phyloP scores from a whole-genome alignment of 2,113 vertebrate genomes.

The Hirundichthys speculiger region DNA sequence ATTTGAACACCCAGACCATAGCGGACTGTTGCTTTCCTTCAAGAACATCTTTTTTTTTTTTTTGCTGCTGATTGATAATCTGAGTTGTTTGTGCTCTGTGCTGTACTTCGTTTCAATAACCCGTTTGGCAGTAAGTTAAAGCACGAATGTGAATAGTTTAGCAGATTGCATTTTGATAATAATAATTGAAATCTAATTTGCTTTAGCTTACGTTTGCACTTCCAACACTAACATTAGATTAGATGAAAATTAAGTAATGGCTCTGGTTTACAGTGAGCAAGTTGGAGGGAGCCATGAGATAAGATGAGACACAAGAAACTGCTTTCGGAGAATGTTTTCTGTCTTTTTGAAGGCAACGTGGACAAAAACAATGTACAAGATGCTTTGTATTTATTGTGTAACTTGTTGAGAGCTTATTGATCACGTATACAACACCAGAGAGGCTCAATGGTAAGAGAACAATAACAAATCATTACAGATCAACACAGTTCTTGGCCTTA shows the following conservation, averaged over 20 bases:
- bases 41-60: conserved; percentile 17
- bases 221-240: not conserved
- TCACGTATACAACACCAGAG: conserved; percentile 62
- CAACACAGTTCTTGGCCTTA: conserved; percentile 35
- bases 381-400: conserved; percentile 72
- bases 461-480: conserved; percentile 46
- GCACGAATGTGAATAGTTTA: conserved; percentile 1
- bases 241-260: not conserved
- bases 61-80: conserved; percentile 14
- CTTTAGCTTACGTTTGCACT: conserved; percentile 5
- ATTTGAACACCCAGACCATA: conserved; percentile 13
- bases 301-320: not conserved
- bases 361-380: conserved; percentile 19
- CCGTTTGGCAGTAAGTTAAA: not conserved
- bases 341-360: conserved; percentile 7
- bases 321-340: not conserved
- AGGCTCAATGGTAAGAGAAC: conserved; percentile 53
- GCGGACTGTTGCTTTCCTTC: conserved; percentile 28
- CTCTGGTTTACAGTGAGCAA: not conserved
- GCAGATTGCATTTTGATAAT: not conserved
- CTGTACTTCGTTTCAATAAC: conserved; percentile 4
- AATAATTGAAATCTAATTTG: conserved; percentile 19
- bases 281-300: not conserved
- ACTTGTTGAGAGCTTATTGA: conserved; percentile 57
- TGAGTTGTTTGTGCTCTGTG: conserved; percentile 18